Conservation (phyloP, 2,797 vertebrate genomes). For the Hirundo rustica region DNA sequence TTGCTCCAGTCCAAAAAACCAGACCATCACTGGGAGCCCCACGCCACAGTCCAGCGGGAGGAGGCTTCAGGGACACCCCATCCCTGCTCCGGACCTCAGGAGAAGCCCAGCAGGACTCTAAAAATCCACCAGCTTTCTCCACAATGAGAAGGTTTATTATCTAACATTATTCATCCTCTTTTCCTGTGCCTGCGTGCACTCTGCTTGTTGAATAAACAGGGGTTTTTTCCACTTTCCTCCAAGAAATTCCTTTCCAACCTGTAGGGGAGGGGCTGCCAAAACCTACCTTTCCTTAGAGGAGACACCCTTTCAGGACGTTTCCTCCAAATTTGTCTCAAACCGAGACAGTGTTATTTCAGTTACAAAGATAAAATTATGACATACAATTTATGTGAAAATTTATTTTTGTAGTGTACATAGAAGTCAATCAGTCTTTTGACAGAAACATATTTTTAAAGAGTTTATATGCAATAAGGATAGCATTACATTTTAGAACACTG, state of each 20-base stretch:
- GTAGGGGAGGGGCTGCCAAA: background rate
- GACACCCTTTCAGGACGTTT: background rate
- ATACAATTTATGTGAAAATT: slow-evolving; percentile 99
- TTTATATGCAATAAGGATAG: slow-evolving; percentile 93
- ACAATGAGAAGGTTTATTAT: background rate
- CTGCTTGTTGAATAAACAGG: background rate
- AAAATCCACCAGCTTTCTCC: background rate
- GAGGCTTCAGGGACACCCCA: background rate
- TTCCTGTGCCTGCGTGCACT: background rate
- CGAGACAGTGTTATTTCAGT: slow-evolving; percentile 81
- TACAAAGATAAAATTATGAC: slow-evolving; percentile 99
- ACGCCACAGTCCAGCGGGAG: background rate
- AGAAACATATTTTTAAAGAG: slow-evolving; percentile 99
- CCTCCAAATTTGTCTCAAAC: background rate
- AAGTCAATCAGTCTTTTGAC: slow-evolving; percentile 98
- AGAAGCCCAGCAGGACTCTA: background rate
- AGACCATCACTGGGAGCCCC: background rate
- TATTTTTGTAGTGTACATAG: slow-evolving; percentile 99
- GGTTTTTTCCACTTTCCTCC: background rate
- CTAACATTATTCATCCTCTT: background rate
- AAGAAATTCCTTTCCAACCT: background rate
- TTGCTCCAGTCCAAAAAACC: too few species aligned
- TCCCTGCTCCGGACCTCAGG: background rate
- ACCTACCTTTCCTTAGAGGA: background rate
- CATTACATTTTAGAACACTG: slow-evolving; percentile 87